Evolutionary conservation across 2,797 vertebrate genomes (phyloP), one percentile per base, ranked within the genome.

Genomic region (Semotilus atromaculatus): DNA sequence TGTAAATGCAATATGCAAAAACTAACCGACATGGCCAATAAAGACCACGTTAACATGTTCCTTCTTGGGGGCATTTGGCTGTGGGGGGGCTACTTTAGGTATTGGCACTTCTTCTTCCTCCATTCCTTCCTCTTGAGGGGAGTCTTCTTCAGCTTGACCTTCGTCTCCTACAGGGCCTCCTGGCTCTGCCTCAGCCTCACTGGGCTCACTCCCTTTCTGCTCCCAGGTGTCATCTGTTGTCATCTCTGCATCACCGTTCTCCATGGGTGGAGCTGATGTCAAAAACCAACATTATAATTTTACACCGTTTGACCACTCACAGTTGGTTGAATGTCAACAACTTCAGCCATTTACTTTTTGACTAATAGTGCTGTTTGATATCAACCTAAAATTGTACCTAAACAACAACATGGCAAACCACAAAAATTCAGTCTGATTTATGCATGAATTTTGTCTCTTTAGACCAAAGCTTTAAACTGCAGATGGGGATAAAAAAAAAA

Each of bases 21-120:
- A 95, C 98, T 96, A 88, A 99, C 98, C 98, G 91, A 99, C 98
- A 0, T 99, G 98, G n/a, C 98, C 98, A 74, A 99, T 99, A 94
- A 99, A 99, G 53, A 99, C 98, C 45, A 99, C 98, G 26, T 99
- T 99, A 89, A 99, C 96, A 13, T 99, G 98, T 86, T 99, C 98
- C 92, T 97, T 99, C 88, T 96, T 99, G 45, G 98, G 98, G 84
- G 98, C 97, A 23, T 98, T 96, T 77, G 97, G 96, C 0, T 96
- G 96, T 16, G 92, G 89, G 4, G 95, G 93, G 74, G 95, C 93
- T 40, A 95, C 94, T 91, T 99, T 99, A 0, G 95, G 97, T 88
- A 91, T 96, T 38, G 95, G 95, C 84, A 76, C 73, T 76, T 99
- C 98, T 8, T 99, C 98, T 84, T 99, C 98, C 90, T 98, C 98